Evolutionary conservation across 2,113 vertebrate species (phyloP), one percentile per base, ranked within the genome.

Genomic region (Ptilonorhynchus violaceus): DNA sequence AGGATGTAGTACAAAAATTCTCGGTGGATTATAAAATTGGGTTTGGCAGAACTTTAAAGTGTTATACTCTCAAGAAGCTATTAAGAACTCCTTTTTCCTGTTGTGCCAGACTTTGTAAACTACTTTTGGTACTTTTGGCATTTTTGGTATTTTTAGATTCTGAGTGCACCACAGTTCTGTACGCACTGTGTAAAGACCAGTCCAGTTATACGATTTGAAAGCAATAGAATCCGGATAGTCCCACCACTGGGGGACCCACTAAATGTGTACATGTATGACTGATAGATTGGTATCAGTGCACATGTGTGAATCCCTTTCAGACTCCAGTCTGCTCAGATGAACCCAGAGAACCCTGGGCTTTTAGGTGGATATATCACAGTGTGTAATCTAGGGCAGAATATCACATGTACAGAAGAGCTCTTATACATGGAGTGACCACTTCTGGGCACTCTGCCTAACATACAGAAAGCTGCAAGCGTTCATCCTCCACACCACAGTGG

Each of bases 371-470:
- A 5, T 44, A 22, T 27, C 17, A 39, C 37, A 67, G 15, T 22
- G 13, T 0, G 0, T 28, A 88, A 30, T 7, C 4, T 47, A 55
- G 11, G 13, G 50, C 19, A 62, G 41, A 73, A 11, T 15, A 64
- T 23, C 22, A 24, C 2, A 11, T 2, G 6, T 22, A 12, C 22
- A 39, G 44, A 77, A 60, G 23, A 60, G 13, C 17, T 56, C 20
- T 64, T 50, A 3, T 1, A 4, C 14, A 13, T 69, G 25, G 33
- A 33, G 11, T 62, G 14, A 37, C 11, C 20, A 24, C 37, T 84
- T 76, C 42, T 80, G 62, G 28, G 13, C n/a, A 16, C 24, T 33
- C 11, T 35, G 6, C 11, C 67, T 80, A 37, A 33, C 2, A 15
- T 9, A 21, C 1, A 60, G 39, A 83, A 83, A 27, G 9, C 24